These are phyloP conservation scores for Polymixis flavicincta DNA, from an alignment of 2,888 invertebrate genomes.

Conservation along the genomic window DNA sequence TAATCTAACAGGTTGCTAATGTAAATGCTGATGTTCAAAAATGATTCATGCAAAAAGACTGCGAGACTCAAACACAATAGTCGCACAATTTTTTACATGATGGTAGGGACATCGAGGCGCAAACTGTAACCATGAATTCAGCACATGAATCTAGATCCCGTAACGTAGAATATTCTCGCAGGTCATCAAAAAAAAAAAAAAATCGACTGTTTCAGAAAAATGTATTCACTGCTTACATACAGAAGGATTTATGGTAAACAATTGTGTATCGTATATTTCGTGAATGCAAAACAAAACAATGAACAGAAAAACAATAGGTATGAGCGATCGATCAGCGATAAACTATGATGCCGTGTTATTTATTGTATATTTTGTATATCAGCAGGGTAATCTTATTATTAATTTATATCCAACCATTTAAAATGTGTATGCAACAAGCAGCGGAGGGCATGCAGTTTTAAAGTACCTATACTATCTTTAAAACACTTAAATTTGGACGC, in stretches of 20 bases:
- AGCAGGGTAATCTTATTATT: no score
- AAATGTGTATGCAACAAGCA: no score
- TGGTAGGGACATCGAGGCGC: not conserved
- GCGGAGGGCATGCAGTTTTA: no score
- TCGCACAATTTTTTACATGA: no score
- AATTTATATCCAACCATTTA: no score
- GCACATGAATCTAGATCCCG: no score
- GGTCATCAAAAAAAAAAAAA: no score
- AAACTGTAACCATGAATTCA: no score
- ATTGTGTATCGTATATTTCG: not conserved
- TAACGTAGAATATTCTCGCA: no score
- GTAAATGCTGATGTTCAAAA: not conserved
- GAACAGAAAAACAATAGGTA: not conserved
- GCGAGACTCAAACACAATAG: not conserved
- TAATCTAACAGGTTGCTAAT: not conserved
- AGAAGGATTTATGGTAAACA: conserved; percentile 25
- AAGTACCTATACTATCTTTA: no score
- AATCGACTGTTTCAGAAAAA: no score
- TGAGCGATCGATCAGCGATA: not conserved
- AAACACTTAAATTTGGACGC: no score
- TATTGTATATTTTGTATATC: not conserved
- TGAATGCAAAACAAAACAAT: conserved; percentile 40
- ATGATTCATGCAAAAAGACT: not conserved
- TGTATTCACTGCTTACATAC: conserved; percentile 3
- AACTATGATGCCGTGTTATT: not conserved